Evolutionary conservation across 2,797 vertebrate genomes (phyloP).

Genomic region (Malurus leucopterus): DNA sequence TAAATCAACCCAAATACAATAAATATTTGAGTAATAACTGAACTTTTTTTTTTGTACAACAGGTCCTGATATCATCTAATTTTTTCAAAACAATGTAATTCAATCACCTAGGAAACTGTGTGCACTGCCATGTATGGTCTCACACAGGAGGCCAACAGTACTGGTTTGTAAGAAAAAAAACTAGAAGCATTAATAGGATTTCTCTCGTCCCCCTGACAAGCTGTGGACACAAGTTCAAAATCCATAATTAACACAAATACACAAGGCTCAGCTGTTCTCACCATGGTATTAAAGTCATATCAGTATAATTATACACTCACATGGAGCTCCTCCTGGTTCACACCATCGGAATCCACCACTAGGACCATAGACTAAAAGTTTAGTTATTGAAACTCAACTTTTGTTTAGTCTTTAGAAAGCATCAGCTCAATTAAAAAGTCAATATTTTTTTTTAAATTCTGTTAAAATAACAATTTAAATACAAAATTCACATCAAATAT

Average conservation of each 20-base stretch:
- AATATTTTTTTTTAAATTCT: not conserved
- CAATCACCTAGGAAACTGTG: constrained; percentile 14
- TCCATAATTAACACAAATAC: not conserved
- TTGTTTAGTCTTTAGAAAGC: not conserved
- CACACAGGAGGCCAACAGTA: not conserved
- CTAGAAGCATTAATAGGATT: not conserved
- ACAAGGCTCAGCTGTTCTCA: not conserved
- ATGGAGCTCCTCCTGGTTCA: not conserved
- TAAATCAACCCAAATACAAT: not conserved
- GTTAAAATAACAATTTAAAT: not conserved
- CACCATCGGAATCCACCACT: not conserved
- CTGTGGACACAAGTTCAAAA: not conserved
- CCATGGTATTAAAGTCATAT: not conserved
- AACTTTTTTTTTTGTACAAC: not conserved
- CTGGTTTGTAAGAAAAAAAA: not conserved
- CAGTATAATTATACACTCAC: not conserved
- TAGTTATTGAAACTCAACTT: not conserved
- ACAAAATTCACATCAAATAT: not conserved
- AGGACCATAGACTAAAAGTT: not conserved
- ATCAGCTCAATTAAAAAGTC: not conserved
- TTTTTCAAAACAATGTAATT: constrained; percentile 23
- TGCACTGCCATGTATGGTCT: not conserved
- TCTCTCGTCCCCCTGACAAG: not conserved
- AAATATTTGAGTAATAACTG: not conserved
- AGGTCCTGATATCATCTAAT: not conserved